These are phyloP conservation scores for Synaphobranchus kaupii DNA, from an alignment of 2,797 vertebrate genomes.

Conservation along the genomic window DNA sequence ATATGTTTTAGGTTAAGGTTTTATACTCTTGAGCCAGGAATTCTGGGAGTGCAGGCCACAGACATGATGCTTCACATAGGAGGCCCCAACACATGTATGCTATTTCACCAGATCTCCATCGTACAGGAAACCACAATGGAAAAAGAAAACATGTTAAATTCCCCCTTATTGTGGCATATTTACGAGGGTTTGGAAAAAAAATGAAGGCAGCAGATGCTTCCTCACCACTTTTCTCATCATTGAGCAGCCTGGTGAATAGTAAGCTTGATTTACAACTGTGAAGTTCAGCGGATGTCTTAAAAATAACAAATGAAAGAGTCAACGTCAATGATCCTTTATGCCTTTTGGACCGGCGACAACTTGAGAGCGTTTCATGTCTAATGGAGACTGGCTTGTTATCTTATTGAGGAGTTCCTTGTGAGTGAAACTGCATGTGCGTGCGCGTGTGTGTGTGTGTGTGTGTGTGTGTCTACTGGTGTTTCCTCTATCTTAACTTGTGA, in stretches of 20 bases:
- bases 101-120: background rate
- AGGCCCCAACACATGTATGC: background rate
- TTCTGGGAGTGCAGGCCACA: background rate
- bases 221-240: slow-evolving; percentile 38
- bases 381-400: background rate
- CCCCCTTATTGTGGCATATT: slow-evolving; percentile 30
- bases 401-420: background rate
- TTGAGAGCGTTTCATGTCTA: background rate
- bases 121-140: slow-evolving; percentile 31
- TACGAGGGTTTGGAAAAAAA: slow-evolving; percentile 45
- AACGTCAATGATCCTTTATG: slow-evolving; percentile 20
- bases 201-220: slow-evolving; percentile 29
- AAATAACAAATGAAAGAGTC: slow-evolving; percentile 33
- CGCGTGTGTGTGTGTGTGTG: background rate
- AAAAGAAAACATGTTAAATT: slow-evolving; percentile 21
- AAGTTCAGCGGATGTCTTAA: slow-evolving; percentile 36
- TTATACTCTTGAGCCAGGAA: background rate
- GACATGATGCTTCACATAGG: background rate
- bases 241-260: slow-evolving; percentile 3
- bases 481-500: background rate
- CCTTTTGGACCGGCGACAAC: background rate
- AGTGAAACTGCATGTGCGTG: background rate
- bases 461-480: background rate
- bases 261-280: slow-evolving; percentile 7
- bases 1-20: background rate